A percentile compares a stretch with the other conserved stretches of the same genome.
Conservation (phyloP, 2,888 invertebrate genomes). For the Onchidella celtica region DNA sequence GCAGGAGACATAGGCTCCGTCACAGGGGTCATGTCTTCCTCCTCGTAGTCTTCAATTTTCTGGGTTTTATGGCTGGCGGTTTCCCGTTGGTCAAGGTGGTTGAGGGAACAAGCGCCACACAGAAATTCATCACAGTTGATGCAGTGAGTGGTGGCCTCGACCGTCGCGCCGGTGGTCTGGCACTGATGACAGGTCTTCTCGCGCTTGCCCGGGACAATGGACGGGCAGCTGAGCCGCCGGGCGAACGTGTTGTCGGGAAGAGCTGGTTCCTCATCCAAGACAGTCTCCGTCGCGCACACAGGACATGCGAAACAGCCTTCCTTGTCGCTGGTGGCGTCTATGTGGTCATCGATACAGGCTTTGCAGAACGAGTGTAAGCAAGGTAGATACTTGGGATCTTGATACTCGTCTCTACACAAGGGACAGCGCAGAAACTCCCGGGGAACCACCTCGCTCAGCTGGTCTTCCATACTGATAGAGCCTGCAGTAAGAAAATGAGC, state of each 20-base stretch:
- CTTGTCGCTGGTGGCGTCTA: conserved; percentile 54
- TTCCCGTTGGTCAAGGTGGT: conserved; percentile 63
- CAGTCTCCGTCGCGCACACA: conserved; percentile 64
- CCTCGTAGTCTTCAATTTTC: conserved; percentile 58
- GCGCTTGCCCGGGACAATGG: conserved; percentile 50
- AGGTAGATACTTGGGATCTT: conserved; percentile 67
- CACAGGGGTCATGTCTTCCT: background rate
- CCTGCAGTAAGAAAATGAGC: conserved; percentile 11
- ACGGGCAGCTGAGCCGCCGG: conserved; percentile 61
- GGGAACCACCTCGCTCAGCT: conserved; percentile 69
- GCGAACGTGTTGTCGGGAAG: conserved; percentile 69
- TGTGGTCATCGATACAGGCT: conserved; percentile 50
- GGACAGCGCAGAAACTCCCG: conserved; percentile 70
- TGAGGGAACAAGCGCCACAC: conserved; percentile 62
- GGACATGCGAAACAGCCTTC: conserved; percentile 65
- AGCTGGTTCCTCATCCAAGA: background rate
- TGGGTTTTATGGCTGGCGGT: conserved; percentile 64
- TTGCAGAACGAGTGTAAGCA: conserved; percentile 67
- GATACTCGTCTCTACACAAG: conserved; percentile 70
- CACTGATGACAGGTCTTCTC: conserved; percentile 20
- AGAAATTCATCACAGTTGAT: conserved; percentile 69
- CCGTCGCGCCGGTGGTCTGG: background rate
- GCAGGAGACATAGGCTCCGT: conserved; percentile 6
- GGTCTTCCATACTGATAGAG: conserved; percentile 52
- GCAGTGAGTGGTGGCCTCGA: conserved; percentile 63